Evolutionary conservation across 53 echinoderm and acorn worm genomes (phyloP).

Genomic region (Echinometra lucunter): DNA sequence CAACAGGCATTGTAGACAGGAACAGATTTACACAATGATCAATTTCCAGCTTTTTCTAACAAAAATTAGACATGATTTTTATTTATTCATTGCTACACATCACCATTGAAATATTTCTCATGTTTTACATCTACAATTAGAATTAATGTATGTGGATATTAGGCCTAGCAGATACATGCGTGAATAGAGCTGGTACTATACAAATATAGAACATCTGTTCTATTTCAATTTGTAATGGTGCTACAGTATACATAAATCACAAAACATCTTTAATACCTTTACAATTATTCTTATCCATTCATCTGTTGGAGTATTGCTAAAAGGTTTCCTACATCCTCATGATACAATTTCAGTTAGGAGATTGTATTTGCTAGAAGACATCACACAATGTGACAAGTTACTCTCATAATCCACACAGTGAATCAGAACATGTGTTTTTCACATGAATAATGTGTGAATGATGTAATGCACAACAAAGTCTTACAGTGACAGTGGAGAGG

Average conservation of each 20-base stretch:
- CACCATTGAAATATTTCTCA: neutral
- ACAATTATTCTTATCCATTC: no score
- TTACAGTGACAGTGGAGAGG: no score
- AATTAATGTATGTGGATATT: neutral
- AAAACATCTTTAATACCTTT: no score
- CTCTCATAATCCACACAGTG: no score
- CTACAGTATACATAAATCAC: neutral
- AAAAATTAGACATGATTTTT: slow-evolving; percentile 6
- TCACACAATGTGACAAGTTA: no score
- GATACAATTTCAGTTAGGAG: no score
- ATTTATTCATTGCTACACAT: neutral
- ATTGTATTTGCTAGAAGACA: no score
- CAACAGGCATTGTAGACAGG: neutral
- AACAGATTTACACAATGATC: neutral
- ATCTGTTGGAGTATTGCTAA: no score
- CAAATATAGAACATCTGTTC: neutral
- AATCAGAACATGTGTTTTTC: no score
- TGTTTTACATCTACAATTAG: neutral
- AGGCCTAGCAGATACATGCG: neutral
- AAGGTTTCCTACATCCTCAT: no score
- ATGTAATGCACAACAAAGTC: no score
- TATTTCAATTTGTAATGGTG: neutral
- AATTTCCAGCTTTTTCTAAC: neutral
- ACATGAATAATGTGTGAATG: no score
- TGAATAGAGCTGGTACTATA: neutral